Conservation (phyloP, 2,113 vertebrate species). For the Nanorana parkeri region DNA sequence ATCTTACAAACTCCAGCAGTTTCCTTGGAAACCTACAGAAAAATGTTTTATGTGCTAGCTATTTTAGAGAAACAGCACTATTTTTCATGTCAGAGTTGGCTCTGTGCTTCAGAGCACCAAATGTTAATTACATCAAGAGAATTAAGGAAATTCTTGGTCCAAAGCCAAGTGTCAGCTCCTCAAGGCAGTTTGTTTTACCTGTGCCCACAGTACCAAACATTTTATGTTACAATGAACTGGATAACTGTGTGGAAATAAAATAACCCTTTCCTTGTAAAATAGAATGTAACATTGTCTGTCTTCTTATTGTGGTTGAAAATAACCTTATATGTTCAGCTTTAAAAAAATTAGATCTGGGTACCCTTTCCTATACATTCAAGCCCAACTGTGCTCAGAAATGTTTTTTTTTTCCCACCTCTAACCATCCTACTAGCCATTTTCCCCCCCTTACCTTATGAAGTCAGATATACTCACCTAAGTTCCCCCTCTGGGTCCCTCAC, state of each 20-base stretch:
- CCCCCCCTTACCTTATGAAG: too few species aligned
- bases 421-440: too few species aligned
- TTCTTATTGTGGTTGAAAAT: too few species aligned
- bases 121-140: background rate
- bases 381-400: too few species aligned
- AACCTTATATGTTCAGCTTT: too few species aligned
- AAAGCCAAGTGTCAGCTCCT: conserved; percentile 12
- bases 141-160: conserved; percentile 18
- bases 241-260: background rate
- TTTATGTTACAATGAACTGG: background rate
- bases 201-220: background rate
- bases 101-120: background rate
- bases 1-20: background rate
- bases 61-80: background rate
- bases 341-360: too few species aligned
- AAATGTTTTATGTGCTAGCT: background rate
- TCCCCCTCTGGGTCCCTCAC: too few species aligned
- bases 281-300: too few species aligned
- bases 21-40: conserved; percentile 6
- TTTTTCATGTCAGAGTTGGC: conserved; percentile 2
- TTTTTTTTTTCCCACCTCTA: too few species aligned
- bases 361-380: too few species aligned
- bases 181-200: background rate
- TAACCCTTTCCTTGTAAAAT: too few species aligned
- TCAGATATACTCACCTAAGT: too few species aligned